Base-by-base conservation (phyloP, 2,113 vertebrate genomes). In the Platichthys flesus region DNA sequence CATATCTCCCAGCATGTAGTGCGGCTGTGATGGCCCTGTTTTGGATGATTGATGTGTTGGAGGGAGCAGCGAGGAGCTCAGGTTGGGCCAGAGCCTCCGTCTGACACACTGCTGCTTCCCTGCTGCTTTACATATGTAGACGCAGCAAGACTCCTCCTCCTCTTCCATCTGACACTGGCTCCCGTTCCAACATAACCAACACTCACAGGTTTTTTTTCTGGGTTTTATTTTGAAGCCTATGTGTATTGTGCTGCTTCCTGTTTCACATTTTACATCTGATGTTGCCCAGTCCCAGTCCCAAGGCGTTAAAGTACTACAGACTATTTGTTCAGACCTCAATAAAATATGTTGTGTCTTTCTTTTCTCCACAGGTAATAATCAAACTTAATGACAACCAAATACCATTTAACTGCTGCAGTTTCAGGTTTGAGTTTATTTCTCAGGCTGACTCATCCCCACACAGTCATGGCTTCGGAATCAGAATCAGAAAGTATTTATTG, bases 51-150 rank as follows among this genome's bases (percentile, higher is more conserved):
- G 93, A 95, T 95, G 92, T 82, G 87, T 86, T 85, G 75, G 90
- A 89, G 81, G 74, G 76, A 91, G 89, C 82, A 86, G 87, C 83
- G 80, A 91, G 89, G 83, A 88, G 87, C 89, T 88, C 90, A 89
- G 92, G 91, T 93, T 92, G 89, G 88, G 92, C 92, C 91, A 89
- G 82, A 77, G 81, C 91, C 87, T 90, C 88, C 84, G 92, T 91
- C 89, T 91, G 89, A 92, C 92, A 92, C 90, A 69, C 89, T 90
- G 89, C 89, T 90, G 90, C 90, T 86, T 89, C 85, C 94, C 93
- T 81, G 93, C 90, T 92, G 94, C 87, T 93, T 94, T 94, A 95
- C 94, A 95, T 94, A 94, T 95, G 94, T 94, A 94, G 86, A 84
- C 94, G 28, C 94, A 93, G 94, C 93, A 90, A 90, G 94, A 89